phyloP scores from a whole-genome alignment of 2,888 invertebrate species.

The Cyrtodaria siliqua region DNA sequence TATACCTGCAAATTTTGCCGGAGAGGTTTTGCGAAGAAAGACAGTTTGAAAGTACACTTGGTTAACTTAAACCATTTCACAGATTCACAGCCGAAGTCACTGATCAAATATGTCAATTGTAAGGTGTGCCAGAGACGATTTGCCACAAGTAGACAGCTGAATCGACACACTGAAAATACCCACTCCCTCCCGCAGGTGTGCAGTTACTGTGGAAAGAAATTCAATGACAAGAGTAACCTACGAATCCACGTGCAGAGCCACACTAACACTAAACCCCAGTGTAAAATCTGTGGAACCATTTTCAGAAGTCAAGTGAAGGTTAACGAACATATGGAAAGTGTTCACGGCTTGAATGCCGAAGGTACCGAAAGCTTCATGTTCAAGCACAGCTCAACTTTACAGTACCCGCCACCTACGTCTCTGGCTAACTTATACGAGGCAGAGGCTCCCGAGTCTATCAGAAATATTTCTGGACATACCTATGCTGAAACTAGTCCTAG shows the following conservation, averaged over 20 bases:
- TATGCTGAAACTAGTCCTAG: too few relatives aligned
- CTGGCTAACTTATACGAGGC: too few relatives aligned
- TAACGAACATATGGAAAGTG: neutral
- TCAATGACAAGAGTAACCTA: conserved; percentile 1
- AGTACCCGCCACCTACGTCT: too few relatives aligned
- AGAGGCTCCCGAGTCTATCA: too few relatives aligned
- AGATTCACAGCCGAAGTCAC: neutral
- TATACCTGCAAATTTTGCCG: neutral
- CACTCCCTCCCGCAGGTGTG: neutral
- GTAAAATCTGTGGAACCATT: neutral
- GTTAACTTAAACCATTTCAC: neutral
- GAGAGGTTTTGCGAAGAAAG: neutral
- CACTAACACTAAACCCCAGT: neutral
- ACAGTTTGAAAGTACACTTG: neutral
- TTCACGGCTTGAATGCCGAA: too few relatives aligned
- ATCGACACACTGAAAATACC: neutral
- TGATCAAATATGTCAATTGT: neutral
- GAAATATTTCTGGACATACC: too few relatives aligned
- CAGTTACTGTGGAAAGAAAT: neutral
- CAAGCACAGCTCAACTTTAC: too few relatives aligned
- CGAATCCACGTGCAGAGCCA: neutral
- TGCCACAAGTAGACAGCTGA: neutral
- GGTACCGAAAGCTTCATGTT: too few relatives aligned
- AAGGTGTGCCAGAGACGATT: neutral
- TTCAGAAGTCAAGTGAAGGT: neutral